Conservation (phyloP, 1,140 invertebrate genomes). For the Lordiphosa clarofinis region DNA sequence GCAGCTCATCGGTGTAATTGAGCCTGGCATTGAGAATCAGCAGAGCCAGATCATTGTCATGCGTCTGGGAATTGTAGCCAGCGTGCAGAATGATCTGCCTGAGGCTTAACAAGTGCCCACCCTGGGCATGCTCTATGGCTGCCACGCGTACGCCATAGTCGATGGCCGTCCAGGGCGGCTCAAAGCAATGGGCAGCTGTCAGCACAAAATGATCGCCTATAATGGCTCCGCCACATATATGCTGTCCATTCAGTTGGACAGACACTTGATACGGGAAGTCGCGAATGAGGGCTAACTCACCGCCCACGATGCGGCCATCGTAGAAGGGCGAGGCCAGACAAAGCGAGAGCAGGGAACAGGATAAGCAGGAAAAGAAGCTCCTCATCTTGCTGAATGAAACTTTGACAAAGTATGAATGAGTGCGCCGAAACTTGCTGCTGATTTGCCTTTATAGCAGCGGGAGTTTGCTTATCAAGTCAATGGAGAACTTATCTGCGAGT, state of each 20-base stretch:
- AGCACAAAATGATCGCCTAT: slow-evolving; percentile 81
- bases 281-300: slow-evolving; percentile 39
- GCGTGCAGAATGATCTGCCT: slow-evolving; percentile 58
- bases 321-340: slow-evolving; percentile 14
- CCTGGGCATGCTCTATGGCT: slow-evolving; percentile 43
- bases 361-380: slow-evolving; percentile 1
- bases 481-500: slow-evolving; percentile 37
- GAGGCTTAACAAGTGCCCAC: slow-evolving; percentile 59
- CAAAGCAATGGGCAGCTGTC: slow-evolving; percentile 84
- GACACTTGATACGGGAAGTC: slow-evolving; percentile 76
- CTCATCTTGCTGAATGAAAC: slow-evolving; percentile 8
- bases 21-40: slow-evolving; percentile 54
- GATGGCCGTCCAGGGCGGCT: slow-evolving; percentile 25
- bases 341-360: no score
- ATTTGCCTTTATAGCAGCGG: slow-evolving; percentile 36
- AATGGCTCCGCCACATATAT: slow-evolving; percentile 82
- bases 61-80: slow-evolving; percentile 50
- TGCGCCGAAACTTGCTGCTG: slow-evolving; percentile 4
- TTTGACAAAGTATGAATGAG: slow-evolving; percentile 15
- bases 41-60: slow-evolving; percentile 69
- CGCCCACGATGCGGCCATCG: slow-evolving; percentile 77
- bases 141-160: slow-evolving; percentile 61
- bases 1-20: slow-evolving; percentile 46
- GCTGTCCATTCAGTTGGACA: slow-evolving; percentile 48
- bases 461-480: slow-evolving; percentile 1